These are phyloP conservation scores for Pollenia angustigena DNA, from an alignment of 2,888 invertebrate species.

Conservation along the genomic window DNA sequence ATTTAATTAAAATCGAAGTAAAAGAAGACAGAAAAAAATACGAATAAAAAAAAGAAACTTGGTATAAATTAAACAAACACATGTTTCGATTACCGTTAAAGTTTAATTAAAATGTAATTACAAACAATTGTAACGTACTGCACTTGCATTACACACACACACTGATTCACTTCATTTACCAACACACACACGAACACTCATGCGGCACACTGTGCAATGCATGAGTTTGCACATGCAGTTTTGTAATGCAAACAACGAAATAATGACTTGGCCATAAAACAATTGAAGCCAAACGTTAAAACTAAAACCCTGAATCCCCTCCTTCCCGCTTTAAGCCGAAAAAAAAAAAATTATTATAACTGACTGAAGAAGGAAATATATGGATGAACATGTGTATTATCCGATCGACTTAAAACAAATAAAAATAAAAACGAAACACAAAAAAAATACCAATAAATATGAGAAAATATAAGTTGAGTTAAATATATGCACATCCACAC, in stretches of 20 bases:
- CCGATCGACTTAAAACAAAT: conserved; percentile 59
- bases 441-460: conserved; percentile 57
- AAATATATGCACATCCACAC: not conserved
- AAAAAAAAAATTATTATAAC: not conserved
- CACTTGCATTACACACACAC: conserved; percentile 36
- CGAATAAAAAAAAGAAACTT: conserved; percentile 23
- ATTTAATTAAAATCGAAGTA: conserved; percentile 52
- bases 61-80: conserved; percentile 61
- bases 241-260: conserved; percentile 44
- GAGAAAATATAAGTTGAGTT: conserved; percentile 30
- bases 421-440: conserved; percentile 11
- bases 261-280: conserved; percentile 45
- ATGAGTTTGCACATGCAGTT: conserved; percentile 52
- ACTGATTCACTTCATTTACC: too few species aligned
- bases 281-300: conserved; percentile 55
- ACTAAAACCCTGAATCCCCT: not conserved
- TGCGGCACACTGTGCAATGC: too few species aligned
- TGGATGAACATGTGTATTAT: conserved; percentile 71
- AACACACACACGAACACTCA: not conserved
- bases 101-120: conserved; percentile 72
- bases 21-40: conserved; percentile 33
- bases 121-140: conserved; percentile 66
- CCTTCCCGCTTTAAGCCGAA: conserved; percentile 1
- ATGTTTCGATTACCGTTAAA: conserved; percentile 71
- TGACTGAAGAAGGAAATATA: conserved; percentile 50